Conservation (phyloP, 2,797 vertebrate genomes). For the Epinephelus awoara region DNA sequence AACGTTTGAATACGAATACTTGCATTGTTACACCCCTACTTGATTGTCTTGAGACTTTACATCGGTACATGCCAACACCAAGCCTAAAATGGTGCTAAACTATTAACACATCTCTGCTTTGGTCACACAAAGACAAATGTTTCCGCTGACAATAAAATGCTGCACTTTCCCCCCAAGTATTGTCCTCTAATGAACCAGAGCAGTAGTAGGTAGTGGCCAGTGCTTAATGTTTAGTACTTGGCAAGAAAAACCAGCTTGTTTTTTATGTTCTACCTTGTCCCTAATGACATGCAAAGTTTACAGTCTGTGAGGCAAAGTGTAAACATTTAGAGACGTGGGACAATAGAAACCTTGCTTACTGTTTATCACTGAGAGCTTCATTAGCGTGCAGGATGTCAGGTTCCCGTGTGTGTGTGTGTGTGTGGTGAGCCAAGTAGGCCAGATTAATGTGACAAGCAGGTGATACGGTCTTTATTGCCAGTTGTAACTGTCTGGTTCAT, state of each 20-base stretch:
- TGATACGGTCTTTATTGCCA: constrained; percentile 18
- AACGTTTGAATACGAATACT: no score
- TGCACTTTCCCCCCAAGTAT: neutral
- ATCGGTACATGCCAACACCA: no score
- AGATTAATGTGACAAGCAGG: constrained; percentile 46
- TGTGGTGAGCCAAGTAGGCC: constrained; percentile 34
- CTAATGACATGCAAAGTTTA: neutral
- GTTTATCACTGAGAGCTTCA: neutral
- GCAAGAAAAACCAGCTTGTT: neutral
- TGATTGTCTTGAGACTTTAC: no score
- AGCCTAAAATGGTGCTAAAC: neutral
- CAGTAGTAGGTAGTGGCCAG: neutral
- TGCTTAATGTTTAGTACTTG: neutral
- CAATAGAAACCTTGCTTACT: neutral
- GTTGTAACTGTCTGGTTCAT: constrained; percentile 54
- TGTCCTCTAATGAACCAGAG: neutral
- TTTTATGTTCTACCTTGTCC: neutral
- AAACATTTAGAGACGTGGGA: neutral
- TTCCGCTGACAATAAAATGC: neutral
- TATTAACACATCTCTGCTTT: neutral
- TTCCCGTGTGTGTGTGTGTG: neutral
- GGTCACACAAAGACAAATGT: neutral
- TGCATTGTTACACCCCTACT: no score
- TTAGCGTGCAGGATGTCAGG: neutral
- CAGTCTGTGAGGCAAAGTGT: no score